phyloP scores from a whole-genome alignment of 37 sponge, comb jelly and placozoan species.

The Spongilla lacustris region DNA sequence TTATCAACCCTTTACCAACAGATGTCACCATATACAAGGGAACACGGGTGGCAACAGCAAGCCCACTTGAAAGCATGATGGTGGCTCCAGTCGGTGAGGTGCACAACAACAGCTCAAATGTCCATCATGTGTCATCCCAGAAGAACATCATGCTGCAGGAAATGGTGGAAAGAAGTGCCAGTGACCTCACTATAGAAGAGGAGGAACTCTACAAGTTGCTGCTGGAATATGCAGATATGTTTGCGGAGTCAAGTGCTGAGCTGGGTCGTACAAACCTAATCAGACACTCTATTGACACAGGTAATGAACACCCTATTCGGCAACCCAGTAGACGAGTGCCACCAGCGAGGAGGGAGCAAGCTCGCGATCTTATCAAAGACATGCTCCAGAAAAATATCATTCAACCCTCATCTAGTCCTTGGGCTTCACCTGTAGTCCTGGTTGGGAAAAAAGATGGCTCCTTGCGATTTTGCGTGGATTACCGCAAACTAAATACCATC shows the following conservation, averaged over 20 bases:
- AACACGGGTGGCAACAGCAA: not conserved
- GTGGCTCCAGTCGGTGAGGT: not conserved
- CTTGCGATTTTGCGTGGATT: constrained; percentile 69
- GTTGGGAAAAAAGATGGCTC: constrained; percentile 65
- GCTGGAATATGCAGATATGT: not conserved
- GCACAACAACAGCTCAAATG: not conserved
- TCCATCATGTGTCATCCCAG: not conserved
- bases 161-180: not conserved
- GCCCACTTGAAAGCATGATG: not conserved
- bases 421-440: constrained; percentile 67
- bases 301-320: constrained; percentile 30
- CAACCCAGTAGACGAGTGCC: constrained; percentile 52
- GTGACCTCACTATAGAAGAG: not conserved
- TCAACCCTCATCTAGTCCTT: constrained; percentile 49
- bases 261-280: constrained; percentile 30
- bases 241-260: not conserved
- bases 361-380: constrained; percentile 6
- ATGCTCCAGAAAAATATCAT: constrained; percentile 36
- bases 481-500: constrained; percentile 53
- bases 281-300: constrained; percentile 49
- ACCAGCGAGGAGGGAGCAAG: constrained; percentile 18
- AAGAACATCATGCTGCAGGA: not conserved
- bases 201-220: not conserved
- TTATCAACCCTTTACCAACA: not conserved
- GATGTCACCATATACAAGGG: not conserved